Evolutionary conservation across 1,140 invertebrate genomes (phyloP), one percentile per base, ranked within the genome.

Genomic region (Tetragnatha versicolor): DNA sequence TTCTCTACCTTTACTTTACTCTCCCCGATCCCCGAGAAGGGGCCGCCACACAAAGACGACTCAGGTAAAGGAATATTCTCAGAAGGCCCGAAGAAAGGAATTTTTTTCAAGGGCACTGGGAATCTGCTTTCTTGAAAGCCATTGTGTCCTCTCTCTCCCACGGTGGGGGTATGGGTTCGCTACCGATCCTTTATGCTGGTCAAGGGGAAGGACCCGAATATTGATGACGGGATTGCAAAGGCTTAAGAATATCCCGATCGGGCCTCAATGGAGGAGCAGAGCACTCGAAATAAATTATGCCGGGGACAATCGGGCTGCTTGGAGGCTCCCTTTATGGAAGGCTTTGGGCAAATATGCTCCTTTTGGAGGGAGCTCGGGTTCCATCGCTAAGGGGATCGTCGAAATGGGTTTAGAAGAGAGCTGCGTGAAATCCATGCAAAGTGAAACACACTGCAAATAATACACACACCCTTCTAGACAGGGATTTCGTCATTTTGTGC

Each of bases 1-100:
- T 29, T 66, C 37, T 10, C 20, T 58, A 31, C 53, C 14, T 31
- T 12, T 29, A 55, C 20, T 25, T 20, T 20, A 25, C 31, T 31
- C 55, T 33, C 35, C 17, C 33, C 33, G 53, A 31, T 58, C 20
- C 27, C 27, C 35, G 55, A 58, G 35, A 22, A 31, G 55, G 55
- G 55, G 29, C 35, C 55, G 29, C 35, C 35, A 58, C 29, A 58
- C 55, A 58, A 58, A 33, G 55, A n/a, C n/a, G n/a, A n/a, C n/a
- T n/a, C 12, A 55, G 55, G 55, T 58, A 58, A 35, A n/a, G 55
- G 55, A 58, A 58, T 58, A 17, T 58, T 33, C 51, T 55, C 10
- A 55, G 6, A 29, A 27, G 31, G 55, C 29, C 20, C 29, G 55
- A 58, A 58, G 31, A 58, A 58, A 58, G 55, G 55, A 58, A 58